Evolutionary conservation across 1,140 invertebrate genomes (phyloP), one percentile per base, ranked within the genome.

Genomic region (Lutraria rhynchaena): DNA sequence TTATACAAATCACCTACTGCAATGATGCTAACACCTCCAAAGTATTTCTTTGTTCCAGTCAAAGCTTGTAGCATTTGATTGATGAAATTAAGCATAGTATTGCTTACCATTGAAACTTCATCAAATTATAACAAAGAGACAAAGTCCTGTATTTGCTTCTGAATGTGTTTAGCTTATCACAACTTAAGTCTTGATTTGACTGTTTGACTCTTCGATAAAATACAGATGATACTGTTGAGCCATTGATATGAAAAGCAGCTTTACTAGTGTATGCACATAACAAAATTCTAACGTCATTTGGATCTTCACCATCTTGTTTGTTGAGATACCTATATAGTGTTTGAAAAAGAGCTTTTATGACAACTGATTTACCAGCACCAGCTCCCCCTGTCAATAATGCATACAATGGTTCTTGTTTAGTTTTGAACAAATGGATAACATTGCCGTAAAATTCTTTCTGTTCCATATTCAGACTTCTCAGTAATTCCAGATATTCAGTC

Each of bases 51-150:
- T 17, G 65, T 51, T 51, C 22, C 65, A 67, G 46, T 46, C 46
- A 67, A 46, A 9, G 44, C 29, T 35, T 46, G 37, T 3, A 67
- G 63, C 37, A 35, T 5, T n/a, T n/a, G 9, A 22, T 35, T 37
- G 1, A 82, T 44, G 41, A 74, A 67, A 19, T 74, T 74, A 11
- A 82, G 75, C 77, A 84, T 81, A n/a, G 57, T 80, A 31, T 27
- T 13, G 2, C 83, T 76, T 19, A 74, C 76, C 83, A 84, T 84
- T 33, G 76, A 84, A 11, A 84, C 44, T 57, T 82, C 70, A 58
- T 75, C 80, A n/a, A n/a, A n/a, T n/a, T 19, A 82, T 82, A 11
- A 75, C 65, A 1, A 41, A 41, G 44, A 76, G 29, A 49, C 24
- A 76, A 51, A 67, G 41, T 27, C 60, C 9, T 46, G 51, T 57